Percentiles rank a stretch among this genome's conserved stretches.
phyloP scores from a whole-genome alignment of 2,113 vertebrate genomes.

The Amblyopsis rosae region DNA sequence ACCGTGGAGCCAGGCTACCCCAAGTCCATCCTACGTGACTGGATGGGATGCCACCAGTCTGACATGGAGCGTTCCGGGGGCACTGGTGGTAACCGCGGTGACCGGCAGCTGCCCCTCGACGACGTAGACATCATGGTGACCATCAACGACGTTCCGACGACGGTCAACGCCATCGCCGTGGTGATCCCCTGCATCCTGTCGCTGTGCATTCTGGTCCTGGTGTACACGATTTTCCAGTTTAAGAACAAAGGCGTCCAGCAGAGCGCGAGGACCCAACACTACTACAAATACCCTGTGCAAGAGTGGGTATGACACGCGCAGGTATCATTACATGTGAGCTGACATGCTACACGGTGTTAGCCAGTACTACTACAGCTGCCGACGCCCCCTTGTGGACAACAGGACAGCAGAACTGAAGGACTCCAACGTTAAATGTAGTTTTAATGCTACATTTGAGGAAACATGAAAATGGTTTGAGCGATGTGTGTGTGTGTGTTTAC shows the following conservation, averaged over 20 bases:
- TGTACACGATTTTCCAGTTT: conserved; percentile 98
- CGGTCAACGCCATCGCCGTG: conserved; percentile 95
- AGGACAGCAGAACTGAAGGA: not conserved
- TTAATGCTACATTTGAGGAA: not conserved
- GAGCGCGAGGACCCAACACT: conserved; percentile 79
- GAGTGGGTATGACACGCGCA: conserved; percentile 93
- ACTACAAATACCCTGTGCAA: conserved; percentile 97
- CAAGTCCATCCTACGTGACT: conserved; percentile 93
- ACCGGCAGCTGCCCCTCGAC: conserved; percentile 86
- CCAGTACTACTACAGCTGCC: not conserved
- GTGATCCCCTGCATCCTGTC: conserved; percentile 97
- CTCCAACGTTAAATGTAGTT: not conserved
- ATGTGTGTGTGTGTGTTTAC: not conserved
- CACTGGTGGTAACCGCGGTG: conserved; percentile 77
- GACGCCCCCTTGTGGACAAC: not conserved
- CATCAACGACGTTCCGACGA: conserved; percentile 91
- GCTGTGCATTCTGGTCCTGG: conserved; percentile 95
- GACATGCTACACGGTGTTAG: not conserved
- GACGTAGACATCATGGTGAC: conserved; percentile 98
- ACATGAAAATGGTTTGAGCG: not conserved
- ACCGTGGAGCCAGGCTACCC: conserved; percentile 94
- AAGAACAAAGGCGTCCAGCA: conserved; percentile 97
- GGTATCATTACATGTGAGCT: not conserved
- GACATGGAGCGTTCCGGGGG: conserved; percentile 80
- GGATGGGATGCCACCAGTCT: conserved; percentile 98